A percentile compares a stretch with the other conserved stretches of the same genome.
phyloP scores from a whole-genome alignment of 2,888 invertebrate species.

The Achlya flavicornis region DNA sequence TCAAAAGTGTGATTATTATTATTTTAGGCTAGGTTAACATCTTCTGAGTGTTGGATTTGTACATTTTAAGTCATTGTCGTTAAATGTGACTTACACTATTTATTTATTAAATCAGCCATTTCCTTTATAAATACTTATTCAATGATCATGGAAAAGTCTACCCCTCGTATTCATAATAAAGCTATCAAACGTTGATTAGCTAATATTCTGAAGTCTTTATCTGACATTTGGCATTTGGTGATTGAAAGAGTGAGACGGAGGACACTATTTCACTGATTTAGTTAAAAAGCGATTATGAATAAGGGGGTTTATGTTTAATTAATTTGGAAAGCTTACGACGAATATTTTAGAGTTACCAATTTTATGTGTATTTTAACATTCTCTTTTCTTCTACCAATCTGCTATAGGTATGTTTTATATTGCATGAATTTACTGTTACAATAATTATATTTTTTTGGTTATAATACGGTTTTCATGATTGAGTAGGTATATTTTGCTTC shows the following conservation, averaged over 20 bases:
- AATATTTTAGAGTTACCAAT: conserved; percentile 40
- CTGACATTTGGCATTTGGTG: too few species aligned
- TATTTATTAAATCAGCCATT: conserved; percentile 18
- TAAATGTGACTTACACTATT: conserved; percentile 35
- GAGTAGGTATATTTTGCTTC: neutral
- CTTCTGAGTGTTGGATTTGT: conserved; percentile 70
- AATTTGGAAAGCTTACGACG: neutral
- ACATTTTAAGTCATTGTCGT: conserved; percentile 78
- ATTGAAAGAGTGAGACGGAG: too few species aligned
- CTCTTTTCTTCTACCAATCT: conserved; percentile 33
- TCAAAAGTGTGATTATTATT: conserved; percentile 83
- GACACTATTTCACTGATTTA: too few species aligned
- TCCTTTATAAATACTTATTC: neutral
- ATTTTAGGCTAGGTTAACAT: conserved; percentile 74
- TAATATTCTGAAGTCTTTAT: too few species aligned
- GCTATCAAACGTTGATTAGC: too few species aligned
- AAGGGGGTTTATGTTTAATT: too few species aligned
- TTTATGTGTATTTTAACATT: conserved; percentile 14
- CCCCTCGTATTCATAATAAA: too few species aligned
- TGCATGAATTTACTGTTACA: neutral
- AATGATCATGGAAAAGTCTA: too few species aligned
- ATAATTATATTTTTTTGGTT: too few species aligned
- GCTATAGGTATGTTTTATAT: conserved; percentile 3
- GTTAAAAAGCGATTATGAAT: too few species aligned
- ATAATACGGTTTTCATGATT: neutral